Percentiles rank a stretch among this genome's conserved stretches.
Evolutionary conservation across 2,888 invertebrate species (phyloP).

Genomic region (Unio delphinus): DNA sequence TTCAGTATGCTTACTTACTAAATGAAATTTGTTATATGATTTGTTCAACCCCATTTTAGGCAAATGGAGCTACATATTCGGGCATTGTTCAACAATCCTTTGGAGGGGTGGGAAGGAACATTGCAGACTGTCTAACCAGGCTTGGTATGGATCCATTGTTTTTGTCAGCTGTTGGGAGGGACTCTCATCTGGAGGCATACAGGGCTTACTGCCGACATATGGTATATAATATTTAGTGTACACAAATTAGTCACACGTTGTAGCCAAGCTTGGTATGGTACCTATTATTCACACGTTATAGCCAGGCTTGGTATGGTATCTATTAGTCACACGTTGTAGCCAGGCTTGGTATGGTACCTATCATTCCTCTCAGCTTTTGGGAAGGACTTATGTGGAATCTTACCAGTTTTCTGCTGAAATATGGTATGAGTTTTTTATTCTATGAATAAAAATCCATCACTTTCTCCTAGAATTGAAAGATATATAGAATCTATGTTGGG

Average conservation of each 20-base stretch:
- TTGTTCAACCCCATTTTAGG: constrained; percentile 32
- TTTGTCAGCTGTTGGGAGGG: constrained; percentile 85
- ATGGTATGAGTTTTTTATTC: constrained; percentile 53
- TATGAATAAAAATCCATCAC: too few relatives aligned
- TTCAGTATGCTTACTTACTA: background rate
- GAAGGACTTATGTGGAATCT: constrained; percentile 75
- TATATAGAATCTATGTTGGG: too few relatives aligned
- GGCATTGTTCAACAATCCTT: constrained; percentile 61
- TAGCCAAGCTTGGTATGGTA: constrained; percentile 80
- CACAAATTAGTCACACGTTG: constrained; percentile 74
- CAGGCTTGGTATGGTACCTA: constrained; percentile 77
- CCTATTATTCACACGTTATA: constrained; percentile 76
- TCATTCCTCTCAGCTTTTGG: constrained; percentile 85
- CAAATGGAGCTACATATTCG: constrained; percentile 63
- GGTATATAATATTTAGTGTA: constrained; percentile 47
- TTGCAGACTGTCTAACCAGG: constrained; percentile 87
- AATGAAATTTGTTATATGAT: background rate
- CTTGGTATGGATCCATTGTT: constrained; percentile 78
- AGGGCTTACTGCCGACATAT: constrained; percentile 62
- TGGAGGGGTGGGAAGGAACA: constrained; percentile 94
- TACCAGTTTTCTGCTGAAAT: constrained; percentile 59
- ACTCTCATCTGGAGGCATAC: constrained; percentile 72
- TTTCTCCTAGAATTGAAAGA: too few relatives aligned
- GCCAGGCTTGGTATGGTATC: constrained; percentile 78
- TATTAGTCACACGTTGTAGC: constrained; percentile 78